phyloP scores from a whole-genome alignment of 2,888 invertebrate species.

The Philopedon plagiatum region DNA sequence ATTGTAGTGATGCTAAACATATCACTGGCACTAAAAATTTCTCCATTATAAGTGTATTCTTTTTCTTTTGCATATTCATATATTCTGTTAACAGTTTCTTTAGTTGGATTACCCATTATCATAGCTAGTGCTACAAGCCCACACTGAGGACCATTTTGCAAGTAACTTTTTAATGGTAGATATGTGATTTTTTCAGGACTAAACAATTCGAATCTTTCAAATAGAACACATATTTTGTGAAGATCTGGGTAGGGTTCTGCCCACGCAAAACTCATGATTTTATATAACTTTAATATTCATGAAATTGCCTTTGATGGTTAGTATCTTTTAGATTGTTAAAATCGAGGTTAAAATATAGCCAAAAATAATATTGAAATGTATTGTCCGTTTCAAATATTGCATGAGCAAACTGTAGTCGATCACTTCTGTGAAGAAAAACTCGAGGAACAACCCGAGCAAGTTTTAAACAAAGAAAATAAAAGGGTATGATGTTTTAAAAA shows the following conservation, averaged over 20 bases:
- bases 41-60: constrained; percentile 86
- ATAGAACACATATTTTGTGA: constrained; percentile 73
- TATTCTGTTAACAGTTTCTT: constrained; percentile 73
- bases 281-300: too few species aligned
- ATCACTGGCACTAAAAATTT: constrained; percentile 86
- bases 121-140: constrained; percentile 91
- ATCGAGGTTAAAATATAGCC: too few species aligned
- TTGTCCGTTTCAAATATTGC: too few species aligned
- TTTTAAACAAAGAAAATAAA: too few species aligned
- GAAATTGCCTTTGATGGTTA: too few species aligned
- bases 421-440: too few species aligned
- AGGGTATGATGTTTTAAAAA: too few species aligned
- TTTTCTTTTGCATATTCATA: constrained; percentile 74
- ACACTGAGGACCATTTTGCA: constrained; percentile 82
- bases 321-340: too few species aligned
- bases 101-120: constrained; percentile 74
- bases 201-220: constrained; percentile 70
- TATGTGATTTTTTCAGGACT: constrained; percentile 70
- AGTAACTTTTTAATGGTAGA: constrained; percentile 57
- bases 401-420: too few species aligned
- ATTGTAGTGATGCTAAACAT: constrained; percentile 77
- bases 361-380: too few species aligned
- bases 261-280: constrained; percentile 71
- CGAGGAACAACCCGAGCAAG: too few species aligned
- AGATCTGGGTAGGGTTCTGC: constrained; percentile 72